Percentiles rank a stretch among this genome's conserved stretches.
Evolutionary conservation across 2,113 vertebrate species (phyloP).

Genomic region (Gobius niger): DNA sequence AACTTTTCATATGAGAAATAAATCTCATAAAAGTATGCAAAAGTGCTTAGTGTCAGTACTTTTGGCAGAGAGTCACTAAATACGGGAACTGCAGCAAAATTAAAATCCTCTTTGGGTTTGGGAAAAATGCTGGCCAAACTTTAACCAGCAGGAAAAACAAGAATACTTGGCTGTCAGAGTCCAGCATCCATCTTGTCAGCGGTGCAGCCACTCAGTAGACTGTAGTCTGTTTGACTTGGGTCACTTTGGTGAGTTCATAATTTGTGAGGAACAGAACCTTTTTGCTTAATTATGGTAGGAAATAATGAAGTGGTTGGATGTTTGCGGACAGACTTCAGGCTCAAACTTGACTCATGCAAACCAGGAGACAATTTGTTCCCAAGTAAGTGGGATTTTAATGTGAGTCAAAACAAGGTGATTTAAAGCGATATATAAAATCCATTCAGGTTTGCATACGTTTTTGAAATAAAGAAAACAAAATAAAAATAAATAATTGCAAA

Average conservation of each 20-base stretch:
- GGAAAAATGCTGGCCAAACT: neutral
- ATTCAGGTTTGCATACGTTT: too few species aligned
- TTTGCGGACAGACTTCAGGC: constrained; percentile 25
- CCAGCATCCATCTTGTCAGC: constrained; percentile 43
- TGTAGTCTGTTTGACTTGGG: constrained; percentile 37
- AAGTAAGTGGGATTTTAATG: constrained; percentile 51
- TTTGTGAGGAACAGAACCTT: constrained; percentile 8
- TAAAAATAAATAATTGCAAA: neutral
- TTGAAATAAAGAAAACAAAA: too few species aligned
- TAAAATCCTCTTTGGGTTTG: neutral
- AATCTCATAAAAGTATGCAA: constrained; percentile 15
- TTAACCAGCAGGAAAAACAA: constrained; percentile 31
- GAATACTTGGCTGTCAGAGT: constrained; percentile 17
- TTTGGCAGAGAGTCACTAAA: neutral
- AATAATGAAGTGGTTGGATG: constrained; percentile 19
- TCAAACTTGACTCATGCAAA: constrained; percentile 30
- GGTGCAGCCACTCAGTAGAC: constrained; percentile 13
- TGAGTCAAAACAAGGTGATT: constrained; percentile 15
- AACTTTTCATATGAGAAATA: constrained; percentile 6
- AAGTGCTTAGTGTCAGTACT: constrained; percentile 20
- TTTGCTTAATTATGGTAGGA: constrained; percentile 11
- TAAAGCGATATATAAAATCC: neutral
- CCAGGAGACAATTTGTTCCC: constrained; percentile 28
- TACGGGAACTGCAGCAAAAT: neutral
- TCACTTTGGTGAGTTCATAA: constrained; percentile 17